A percentile compares a stretch with the other conserved stretches of the same genome.
Evolutionary conservation across 2,113 vertebrate genomes (phyloP).

Genomic region (Nibea albiflora): DNA sequence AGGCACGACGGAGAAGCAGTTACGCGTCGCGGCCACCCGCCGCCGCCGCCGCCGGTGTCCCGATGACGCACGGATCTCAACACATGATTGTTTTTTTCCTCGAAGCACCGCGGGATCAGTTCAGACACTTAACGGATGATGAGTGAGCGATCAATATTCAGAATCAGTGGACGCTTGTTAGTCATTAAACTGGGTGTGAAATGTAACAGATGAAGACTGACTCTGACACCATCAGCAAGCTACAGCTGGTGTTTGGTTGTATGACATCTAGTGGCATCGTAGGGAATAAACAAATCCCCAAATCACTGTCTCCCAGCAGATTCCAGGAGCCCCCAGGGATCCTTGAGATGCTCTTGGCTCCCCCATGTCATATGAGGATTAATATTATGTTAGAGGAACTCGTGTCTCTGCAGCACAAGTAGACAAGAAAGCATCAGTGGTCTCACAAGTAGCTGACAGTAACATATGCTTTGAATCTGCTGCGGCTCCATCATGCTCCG

Average conservation of each 20-base stretch:
- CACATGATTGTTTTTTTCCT: conserved; percentile 13
- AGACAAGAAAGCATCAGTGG: background rate
- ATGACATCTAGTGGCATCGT: conserved; percentile 75
- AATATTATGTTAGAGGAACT: background rate
- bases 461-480: background rate
- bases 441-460: background rate
- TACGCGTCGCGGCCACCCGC: conserved; percentile 8
- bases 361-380: background rate
- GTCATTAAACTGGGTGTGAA: background rate
- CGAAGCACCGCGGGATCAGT: background rate
- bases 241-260: conserved; percentile 18
- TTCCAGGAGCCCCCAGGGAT: conserved; percentile 3
- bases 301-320: background rate
- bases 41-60: conserved; percentile 45
- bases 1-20: conserved; percentile 39
- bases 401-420: too few species aligned
- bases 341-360: background rate
- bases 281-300: conserved; percentile 26
- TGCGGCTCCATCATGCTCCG: background rate
- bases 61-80: conserved; percentile 70
- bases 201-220: conserved; percentile 7
- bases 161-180: background rate
- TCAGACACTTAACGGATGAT: background rate
- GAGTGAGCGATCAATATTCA: background rate
- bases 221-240: background rate